These are phyloP conservation scores for Drosophila ezoana DNA, from an alignment of 2,888 invertebrate species.

Conservation along the genomic window DNA sequence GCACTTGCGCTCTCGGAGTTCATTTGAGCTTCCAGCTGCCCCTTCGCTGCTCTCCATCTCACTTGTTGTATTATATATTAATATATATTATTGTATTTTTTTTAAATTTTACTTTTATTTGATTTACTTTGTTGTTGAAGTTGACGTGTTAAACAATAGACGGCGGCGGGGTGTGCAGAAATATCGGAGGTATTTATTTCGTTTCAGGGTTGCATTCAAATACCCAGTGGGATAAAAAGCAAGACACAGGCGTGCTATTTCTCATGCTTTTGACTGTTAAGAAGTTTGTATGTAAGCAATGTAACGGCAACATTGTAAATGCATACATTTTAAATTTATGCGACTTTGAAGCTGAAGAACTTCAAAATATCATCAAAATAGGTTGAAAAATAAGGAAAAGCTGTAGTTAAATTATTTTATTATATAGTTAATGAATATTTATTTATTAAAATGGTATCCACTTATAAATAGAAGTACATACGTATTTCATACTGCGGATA, in stretches of 20 bases:
- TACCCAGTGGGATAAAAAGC: not conserved
- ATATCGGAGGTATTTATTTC: conserved; percentile 12
- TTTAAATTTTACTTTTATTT: conserved; percentile 24
- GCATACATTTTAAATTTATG: not conserved
- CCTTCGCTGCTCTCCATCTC: conserved; percentile 30
- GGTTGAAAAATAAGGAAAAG: not conserved
- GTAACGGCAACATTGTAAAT: not conserved
- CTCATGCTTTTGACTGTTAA: not conserved
- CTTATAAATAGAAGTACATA: conserved; percentile 64
- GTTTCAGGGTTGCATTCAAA: conserved; percentile 43
- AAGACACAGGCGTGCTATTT: not conserved
- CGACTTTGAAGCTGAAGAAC: too few species aligned
- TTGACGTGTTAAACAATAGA: conserved; percentile 67
- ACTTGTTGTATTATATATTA: conserved; percentile 27
- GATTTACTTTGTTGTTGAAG: conserved; percentile 42
- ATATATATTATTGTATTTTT: not conserved
- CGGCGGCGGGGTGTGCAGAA: conserved; percentile 26
- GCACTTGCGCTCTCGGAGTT: conserved; percentile 24
- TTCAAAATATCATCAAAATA: too few species aligned
- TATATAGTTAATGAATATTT: conserved; percentile 70
- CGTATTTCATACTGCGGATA: conserved; percentile 47
- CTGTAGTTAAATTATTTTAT: conserved; percentile 32
- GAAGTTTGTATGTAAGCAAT: not conserved
- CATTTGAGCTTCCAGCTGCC: conserved; percentile 17
- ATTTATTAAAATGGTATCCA: conserved; percentile 68